Conservation (phyloP, 2,113 vertebrate species). For the Stercorarius parasiticus region DNA sequence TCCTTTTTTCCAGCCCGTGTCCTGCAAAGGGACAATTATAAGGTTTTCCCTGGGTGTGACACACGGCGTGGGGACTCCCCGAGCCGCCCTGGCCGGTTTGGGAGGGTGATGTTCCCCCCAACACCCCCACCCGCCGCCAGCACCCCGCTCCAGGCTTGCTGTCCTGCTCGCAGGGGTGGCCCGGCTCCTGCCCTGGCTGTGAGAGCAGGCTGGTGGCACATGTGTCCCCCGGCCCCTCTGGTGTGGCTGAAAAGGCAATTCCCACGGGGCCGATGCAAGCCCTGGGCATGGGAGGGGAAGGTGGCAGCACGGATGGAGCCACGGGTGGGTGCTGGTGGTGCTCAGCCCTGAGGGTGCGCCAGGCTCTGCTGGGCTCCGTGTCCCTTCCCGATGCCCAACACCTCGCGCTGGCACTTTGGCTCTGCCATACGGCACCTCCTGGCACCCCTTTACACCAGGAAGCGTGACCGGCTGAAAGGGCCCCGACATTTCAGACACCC, state of each 20-base stretch:
- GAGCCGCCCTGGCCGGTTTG: accelerated
- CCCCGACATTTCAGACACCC: neutral
- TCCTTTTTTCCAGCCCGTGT: neutral
- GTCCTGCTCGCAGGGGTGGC: neutral
- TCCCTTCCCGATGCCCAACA: neutral
- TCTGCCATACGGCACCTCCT: neutral
- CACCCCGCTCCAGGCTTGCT: neutral
- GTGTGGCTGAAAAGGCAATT: neutral
- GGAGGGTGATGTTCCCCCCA: neutral
- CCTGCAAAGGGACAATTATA: neutral
- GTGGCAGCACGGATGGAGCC: neutral
- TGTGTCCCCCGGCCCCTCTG: accelerated
- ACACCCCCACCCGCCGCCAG: accelerated
- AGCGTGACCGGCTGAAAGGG: accelerated
- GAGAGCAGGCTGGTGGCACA: neutral
- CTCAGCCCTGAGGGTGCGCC: neutral
- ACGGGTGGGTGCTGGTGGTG: neutral
- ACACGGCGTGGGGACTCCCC: neutral
- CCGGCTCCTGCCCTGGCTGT: neutral
- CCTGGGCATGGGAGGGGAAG: neutral
- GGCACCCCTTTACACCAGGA: accelerated
- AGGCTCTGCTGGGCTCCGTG: neutral
- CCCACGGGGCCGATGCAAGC: accelerated
- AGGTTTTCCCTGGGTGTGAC: neutral
- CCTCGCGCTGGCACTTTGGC: neutral